Evolutionary conservation across 2,797 vertebrate species (phyloP).

Genomic region (Hylomyscus alleni): DNA sequence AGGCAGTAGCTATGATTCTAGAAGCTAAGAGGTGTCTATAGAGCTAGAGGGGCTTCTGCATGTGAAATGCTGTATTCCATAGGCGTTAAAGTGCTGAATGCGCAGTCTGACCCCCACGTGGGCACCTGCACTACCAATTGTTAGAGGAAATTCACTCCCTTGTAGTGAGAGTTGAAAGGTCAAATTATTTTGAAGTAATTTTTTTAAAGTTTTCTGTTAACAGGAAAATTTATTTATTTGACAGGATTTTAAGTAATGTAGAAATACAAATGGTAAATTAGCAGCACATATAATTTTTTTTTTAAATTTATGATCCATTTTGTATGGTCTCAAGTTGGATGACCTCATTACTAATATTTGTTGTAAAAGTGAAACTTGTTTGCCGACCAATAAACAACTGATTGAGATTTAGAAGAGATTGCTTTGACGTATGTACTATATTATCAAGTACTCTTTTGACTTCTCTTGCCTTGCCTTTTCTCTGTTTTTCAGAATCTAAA

Average conservation of each 20-base stretch:
- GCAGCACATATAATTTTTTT: conserved; percentile 92
- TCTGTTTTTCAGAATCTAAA: conserved; percentile 77
- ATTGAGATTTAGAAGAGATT: conserved; percentile 93
- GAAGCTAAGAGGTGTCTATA: conserved; percentile 79
- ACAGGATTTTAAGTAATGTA: conserved; percentile 89
- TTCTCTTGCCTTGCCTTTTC: conserved; percentile 80
- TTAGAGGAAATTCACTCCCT: conserved; percentile 88
- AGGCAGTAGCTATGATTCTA: conserved; percentile 85
- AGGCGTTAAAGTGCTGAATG: conserved; percentile 80
- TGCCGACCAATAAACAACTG: conserved; percentile 98
- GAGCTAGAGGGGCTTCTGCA: conserved; percentile 83
- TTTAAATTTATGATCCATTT: conserved; percentile 97
- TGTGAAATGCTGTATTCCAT: conserved; percentile 84
- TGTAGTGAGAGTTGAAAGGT: conserved; percentile 91
- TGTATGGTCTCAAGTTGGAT: conserved; percentile 95
- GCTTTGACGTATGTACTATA: conserved; percentile 89
- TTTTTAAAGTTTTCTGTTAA: conserved; percentile 88
- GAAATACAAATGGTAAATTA: conserved; percentile 91
- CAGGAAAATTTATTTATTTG: conserved; percentile 94
- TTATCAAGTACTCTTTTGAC: conserved; percentile 82
- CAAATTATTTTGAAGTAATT: conserved; percentile 91
- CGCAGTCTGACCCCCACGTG: conserved; percentile 85
- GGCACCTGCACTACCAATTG: conserved; percentile 90
- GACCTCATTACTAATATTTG: conserved; percentile 98
- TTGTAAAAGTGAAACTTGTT: conserved; percentile 99